Percentiles rank a stretch among this genome's conserved stretches.
These are phyloP conservation scores for Balearica regulorum DNA, from an alignment of 2,797 vertebrate genomes.

Conservation along the genomic window DNA sequence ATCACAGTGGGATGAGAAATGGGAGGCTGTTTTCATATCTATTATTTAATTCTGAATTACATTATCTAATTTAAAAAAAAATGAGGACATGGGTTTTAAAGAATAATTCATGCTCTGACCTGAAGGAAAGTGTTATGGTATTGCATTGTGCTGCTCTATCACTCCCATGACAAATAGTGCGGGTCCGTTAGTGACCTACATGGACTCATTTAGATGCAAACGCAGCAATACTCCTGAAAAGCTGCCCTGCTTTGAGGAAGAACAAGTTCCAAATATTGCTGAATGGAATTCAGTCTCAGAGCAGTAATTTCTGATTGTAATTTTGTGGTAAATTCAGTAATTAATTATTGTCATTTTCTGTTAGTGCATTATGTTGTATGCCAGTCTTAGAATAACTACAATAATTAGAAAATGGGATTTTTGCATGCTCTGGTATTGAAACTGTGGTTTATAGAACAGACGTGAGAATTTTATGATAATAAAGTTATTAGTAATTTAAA, in stretches of 20 bases:
- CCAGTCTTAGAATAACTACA: slow-evolving; percentile 62
- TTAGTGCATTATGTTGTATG: slow-evolving; percentile 62
- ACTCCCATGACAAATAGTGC: slow-evolving; percentile 7
- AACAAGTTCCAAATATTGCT: slow-evolving; percentile 63
- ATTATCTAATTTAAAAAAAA: not conserved
- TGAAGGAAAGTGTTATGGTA: not conserved
- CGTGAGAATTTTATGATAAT: slow-evolving; percentile 19
- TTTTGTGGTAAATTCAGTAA: slow-evolving; percentile 61
- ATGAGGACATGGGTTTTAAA: not conserved
- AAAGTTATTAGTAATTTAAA: slow-evolving; percentile 41
- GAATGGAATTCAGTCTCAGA: slow-evolving; percentile 59
- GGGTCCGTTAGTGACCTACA: slow-evolving; percentile 1
- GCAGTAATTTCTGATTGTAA: slow-evolving; percentile 70
- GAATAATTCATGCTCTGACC: not conserved
- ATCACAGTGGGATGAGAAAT: not conserved
- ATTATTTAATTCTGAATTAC: not conserved
- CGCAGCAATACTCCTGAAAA: slow-evolving; percentile 52
- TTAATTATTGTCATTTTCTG: slow-evolving; percentile 70
- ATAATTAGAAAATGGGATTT: slow-evolving; percentile 64
- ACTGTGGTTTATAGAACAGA: slow-evolving; percentile 7
- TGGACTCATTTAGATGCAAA: slow-evolving; percentile 53
- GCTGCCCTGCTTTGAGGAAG: slow-evolving; percentile 45
- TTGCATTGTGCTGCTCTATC: not conserved
- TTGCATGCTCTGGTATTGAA: slow-evolving; percentile 3
- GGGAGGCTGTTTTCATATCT: not conserved